Percentiles rank a stretch among this genome's conserved stretches.
These are phyloP conservation scores for Acridotheres tristis DNA, from an alignment of 2,797 vertebrate species.

Conservation along the genomic window DNA sequence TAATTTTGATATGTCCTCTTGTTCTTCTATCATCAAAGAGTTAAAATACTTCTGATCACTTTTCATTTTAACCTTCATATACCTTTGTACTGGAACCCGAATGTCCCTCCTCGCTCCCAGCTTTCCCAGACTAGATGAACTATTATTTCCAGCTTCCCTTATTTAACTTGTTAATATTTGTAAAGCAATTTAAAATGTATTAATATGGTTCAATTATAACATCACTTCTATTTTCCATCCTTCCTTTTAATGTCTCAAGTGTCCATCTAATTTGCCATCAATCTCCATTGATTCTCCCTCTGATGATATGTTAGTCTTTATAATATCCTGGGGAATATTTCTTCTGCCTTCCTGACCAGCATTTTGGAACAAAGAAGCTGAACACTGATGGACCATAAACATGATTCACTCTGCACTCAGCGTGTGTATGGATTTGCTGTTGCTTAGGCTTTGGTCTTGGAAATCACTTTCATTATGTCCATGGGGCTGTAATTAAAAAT, in stretches of 20 bases:
- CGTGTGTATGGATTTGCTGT: background rate
- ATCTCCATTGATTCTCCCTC: constrained; percentile 60
- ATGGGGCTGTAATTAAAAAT: background rate
- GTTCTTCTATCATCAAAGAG: constrained; percentile 42
- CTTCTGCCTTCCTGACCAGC: constrained; percentile 49
- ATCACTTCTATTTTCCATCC: constrained; percentile 37
- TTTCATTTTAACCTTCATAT: constrained; percentile 45
- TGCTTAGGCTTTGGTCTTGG: constrained; percentile 1
- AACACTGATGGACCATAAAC: background rate
- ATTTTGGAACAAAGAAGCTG: constrained; percentile 52
- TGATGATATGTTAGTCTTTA: constrained; percentile 53
- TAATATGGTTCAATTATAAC: constrained; percentile 52
- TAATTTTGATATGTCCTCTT: constrained; percentile 49
- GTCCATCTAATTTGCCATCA: constrained; percentile 61
- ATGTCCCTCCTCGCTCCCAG: background rate
- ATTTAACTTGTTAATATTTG: constrained; percentile 61
- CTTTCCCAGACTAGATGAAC: constrained; percentile 27
- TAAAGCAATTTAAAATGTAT: constrained; percentile 57
- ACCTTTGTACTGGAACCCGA: background rate
- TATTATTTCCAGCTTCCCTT: constrained; percentile 18
- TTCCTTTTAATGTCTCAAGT: constrained; percentile 57
- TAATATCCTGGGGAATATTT: constrained; percentile 36
- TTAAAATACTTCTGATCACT: constrained; percentile 46
- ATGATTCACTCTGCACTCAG: constrained; percentile 8
- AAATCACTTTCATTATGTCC: background rate